phyloP scores from a whole-genome alignment of 2,888 invertebrate species.

The Masnerella sp. region DNA sequence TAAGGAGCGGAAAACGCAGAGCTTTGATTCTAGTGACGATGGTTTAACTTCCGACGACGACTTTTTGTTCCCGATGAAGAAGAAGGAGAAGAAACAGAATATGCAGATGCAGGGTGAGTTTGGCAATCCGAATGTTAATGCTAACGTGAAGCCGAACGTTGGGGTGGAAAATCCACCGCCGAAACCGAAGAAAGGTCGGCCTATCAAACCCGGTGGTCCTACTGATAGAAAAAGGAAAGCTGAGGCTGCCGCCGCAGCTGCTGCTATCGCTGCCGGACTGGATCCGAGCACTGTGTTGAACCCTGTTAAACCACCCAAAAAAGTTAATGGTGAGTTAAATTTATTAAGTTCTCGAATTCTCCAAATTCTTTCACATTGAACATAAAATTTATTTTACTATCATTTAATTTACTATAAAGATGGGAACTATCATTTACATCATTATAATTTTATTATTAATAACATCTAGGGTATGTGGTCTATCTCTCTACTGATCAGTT shows the following conservation, averaged over 20 bases:
- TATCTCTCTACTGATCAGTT: no score
- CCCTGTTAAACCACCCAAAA: slow-evolving; percentile 78
- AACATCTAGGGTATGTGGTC: no score
- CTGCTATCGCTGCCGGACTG: slow-evolving; percentile 63
- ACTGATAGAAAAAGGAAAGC: slow-evolving; percentile 77
- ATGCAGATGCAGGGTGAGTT: not conserved
- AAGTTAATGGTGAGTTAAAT: slow-evolving; percentile 78
- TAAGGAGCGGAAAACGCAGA: slow-evolving; percentile 84
- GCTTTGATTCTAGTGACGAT: slow-evolving; percentile 83
- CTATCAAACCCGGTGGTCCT: slow-evolving; percentile 78
- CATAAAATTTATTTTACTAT: no score
- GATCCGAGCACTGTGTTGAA: slow-evolving; percentile 29
- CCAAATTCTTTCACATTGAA: no score
- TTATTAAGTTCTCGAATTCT: no score
- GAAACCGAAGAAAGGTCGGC: slow-evolving; percentile 76
- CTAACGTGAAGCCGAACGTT: slow-evolving; percentile 15
- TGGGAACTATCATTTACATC: no score
- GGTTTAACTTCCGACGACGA: slow-evolving; percentile 81
- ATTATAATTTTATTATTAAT: no score
- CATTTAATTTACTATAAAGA: no score
- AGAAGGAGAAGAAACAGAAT: slow-evolving; percentile 66
- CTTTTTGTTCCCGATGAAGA: slow-evolving; percentile 72
- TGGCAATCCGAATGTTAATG: slow-evolving; percentile 12
- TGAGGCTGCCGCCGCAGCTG: slow-evolving; percentile 72
- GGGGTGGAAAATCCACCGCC: slow-evolving; percentile 63